Percentiles rank a stretch among this genome's conserved stretches.
phyloP scores from a whole-genome alignment of 2,888 invertebrate genomes.

The Choristoneura rosaceana region DNA sequence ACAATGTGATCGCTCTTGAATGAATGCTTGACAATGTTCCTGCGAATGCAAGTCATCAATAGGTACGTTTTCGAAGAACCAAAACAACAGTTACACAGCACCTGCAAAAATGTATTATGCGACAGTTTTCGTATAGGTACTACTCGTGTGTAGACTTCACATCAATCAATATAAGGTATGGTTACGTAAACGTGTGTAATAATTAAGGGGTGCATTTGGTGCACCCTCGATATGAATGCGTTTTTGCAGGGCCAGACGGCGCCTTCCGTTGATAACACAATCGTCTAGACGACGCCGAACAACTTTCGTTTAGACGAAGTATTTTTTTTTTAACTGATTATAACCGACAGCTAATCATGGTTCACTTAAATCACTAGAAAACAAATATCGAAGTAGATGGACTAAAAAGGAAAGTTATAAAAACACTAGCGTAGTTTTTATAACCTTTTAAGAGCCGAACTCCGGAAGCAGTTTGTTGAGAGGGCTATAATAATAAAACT shows the following conservation, averaged over 20 bases:
- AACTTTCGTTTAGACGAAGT: conserved; percentile 22
- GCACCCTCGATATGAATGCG: conserved; percentile 36
- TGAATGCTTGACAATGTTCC: conserved; percentile 25
- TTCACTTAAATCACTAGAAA: background rate
- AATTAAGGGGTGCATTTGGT: conserved; percentile 16
- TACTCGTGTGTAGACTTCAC: background rate
- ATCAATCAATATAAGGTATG: conserved; percentile 10
- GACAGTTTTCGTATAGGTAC: background rate
- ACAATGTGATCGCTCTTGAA: conserved; percentile 7
- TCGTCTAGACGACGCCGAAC: conserved; percentile 45
- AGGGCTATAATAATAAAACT: conserved; percentile 57
- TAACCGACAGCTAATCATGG: background rate
- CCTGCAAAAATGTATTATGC: background rate
- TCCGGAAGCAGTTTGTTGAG: conserved; percentile 62
- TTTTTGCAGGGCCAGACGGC: conserved; percentile 44
- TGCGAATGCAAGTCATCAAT: conserved; percentile 22
- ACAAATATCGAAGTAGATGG: conserved; percentile 18
- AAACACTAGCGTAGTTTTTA: conserved; percentile 47
- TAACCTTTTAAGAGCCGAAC: conserved; percentile 52
- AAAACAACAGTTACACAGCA: conserved; percentile 1
- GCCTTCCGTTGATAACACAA: conserved; percentile 44
- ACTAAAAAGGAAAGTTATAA: conserved; percentile 39
- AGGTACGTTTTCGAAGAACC: conserved; percentile 24
- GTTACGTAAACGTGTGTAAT: conserved; percentile 3
- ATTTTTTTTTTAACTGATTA: conserved; percentile 34